Evolutionary conservation across 2,797 vertebrate species (phyloP).

Genomic region (Echeneis naucrates): DNA sequence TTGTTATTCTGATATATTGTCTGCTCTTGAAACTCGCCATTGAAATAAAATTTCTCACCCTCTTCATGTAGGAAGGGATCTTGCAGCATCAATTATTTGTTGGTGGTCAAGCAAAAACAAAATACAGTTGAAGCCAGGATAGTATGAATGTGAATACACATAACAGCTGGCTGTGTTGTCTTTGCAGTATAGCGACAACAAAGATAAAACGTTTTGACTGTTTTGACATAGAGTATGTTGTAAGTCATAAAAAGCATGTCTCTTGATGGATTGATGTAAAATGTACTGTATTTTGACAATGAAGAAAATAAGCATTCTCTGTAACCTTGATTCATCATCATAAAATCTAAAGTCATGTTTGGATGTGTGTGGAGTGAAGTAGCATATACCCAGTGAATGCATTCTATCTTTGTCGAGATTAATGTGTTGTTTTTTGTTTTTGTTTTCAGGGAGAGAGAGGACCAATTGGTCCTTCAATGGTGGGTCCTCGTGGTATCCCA

Average conservation of each 20-base stretch:
- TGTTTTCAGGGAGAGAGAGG: slow-evolving; percentile 92
- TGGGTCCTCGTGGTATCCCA: slow-evolving; percentile 89
- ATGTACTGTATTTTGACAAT: too few species aligned
- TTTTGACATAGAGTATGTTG: too few species aligned
- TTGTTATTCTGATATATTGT: not conserved
- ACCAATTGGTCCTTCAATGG: slow-evolving; percentile 87
- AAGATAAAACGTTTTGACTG: too few species aligned
- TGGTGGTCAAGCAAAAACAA: slow-evolving; percentile 7
- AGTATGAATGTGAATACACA: not conserved
- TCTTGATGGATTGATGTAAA: too few species aligned
- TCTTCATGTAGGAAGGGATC: not conserved
- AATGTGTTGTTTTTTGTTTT: too few species aligned
- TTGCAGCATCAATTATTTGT: not conserved
- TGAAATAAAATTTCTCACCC: too few species aligned
- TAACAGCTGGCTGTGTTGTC: slow-evolving; percentile 14
- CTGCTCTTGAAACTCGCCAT: too few species aligned
- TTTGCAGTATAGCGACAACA: slow-evolving; percentile 9
- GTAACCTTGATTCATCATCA: not conserved
- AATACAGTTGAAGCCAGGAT: slow-evolving; percentile 12
- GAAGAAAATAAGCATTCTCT: not conserved
- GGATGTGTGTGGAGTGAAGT: too few species aligned
- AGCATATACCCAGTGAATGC: too few species aligned
- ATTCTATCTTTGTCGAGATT: too few species aligned
- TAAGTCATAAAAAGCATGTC: too few species aligned
- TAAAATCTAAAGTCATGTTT: too few species aligned